phyloP scores from a whole-genome alignment of 1,140 invertebrate species.

The Bombus haemorrhoidalis region DNA sequence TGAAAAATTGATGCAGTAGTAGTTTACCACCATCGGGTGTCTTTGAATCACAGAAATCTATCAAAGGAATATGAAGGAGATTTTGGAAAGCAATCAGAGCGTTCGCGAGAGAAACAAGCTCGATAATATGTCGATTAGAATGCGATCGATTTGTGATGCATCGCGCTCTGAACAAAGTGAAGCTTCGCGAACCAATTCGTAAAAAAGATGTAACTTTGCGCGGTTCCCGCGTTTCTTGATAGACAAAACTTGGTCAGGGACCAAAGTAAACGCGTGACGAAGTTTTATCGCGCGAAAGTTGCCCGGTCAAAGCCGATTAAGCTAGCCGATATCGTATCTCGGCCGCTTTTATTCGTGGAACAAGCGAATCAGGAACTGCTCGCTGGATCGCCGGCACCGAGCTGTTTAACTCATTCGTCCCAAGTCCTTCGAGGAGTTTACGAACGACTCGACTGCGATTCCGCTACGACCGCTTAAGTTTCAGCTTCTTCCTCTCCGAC shows the following conservation, averaged over 20 bases:
- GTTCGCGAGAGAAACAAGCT: not conserved
- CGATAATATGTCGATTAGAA: no score
- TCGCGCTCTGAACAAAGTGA: not conserved
- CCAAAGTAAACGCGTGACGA: constrained; percentile 40
- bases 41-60: no score
- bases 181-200: not conserved
- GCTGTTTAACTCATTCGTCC: constrained; percentile 61
- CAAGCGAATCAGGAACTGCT: constrained; percentile 15
- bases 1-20: no score
- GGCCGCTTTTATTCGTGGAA: constrained; percentile 35
- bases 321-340: constrained; percentile 42
- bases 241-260: constrained; percentile 3
- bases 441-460: constrained; percentile 60
- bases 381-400: constrained; percentile 35
- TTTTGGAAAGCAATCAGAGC: not conserved
- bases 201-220: not conserved
- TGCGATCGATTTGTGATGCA: no score
- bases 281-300: constrained; percentile 40
- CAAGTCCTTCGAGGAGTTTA: constrained; percentile 60
- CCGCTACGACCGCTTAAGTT: constrained; percentile 60
- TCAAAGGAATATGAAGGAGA: no score
- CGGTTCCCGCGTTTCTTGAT: not conserved
- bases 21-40: no score
- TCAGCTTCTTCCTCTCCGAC: constrained; percentile 26
- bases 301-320: constrained; percentile 37